These are phyloP conservation scores for Cacoxenus indagator DNA, from an alignment of 2,888 invertebrate species.

Conservation along the genomic window DNA sequence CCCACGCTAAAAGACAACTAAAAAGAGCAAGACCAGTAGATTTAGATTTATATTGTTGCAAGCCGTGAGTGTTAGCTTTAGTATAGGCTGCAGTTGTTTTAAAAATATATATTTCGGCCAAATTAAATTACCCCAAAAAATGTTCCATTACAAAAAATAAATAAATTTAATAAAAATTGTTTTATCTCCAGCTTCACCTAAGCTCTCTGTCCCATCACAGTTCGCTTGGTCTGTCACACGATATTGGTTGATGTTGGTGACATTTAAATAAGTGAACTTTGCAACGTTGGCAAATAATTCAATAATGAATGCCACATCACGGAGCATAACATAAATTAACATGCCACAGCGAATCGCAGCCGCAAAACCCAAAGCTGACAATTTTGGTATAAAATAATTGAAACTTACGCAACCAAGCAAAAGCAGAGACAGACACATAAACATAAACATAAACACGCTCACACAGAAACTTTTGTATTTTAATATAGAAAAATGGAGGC, in stretches of 20 bases:
- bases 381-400: conserved; percentile 53
- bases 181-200: no score
- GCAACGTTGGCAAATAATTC: conserved; percentile 16
- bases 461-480: conserved; percentile 41
- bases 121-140: no score
- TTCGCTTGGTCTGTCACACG: not conserved
- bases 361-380: conserved; percentile 46
- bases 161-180: no score
- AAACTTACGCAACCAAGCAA: conserved; percentile 48
- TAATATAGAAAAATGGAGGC: conserved; percentile 40
- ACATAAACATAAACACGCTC: not conserved
- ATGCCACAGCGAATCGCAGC: conserved; percentile 18
- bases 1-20: no score
- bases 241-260: not conserved
- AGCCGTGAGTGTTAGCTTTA: no score
- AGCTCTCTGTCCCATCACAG: no score
- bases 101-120: no score
- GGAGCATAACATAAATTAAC: conserved; percentile 16
- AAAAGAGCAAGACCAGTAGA: no score
- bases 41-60: no score
- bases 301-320: conserved; percentile 17
- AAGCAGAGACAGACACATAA: conserved; percentile 31
- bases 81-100: no score
- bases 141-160: no score
- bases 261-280: not conserved